Conservation (phyloP, 1,140 invertebrate species). For the Dysdera silvatica region DNA sequence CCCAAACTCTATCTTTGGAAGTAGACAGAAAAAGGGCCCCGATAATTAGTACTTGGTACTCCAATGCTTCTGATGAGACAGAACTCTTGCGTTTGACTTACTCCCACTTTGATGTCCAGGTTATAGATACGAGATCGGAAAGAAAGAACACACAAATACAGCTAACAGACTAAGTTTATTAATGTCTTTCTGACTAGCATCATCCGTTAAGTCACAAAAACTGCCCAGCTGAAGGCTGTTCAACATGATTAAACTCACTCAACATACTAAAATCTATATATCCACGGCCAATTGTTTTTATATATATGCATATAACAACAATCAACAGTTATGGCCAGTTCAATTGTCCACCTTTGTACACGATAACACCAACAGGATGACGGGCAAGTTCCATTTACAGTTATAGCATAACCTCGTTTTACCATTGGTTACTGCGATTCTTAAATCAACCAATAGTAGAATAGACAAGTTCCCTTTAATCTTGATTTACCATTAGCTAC, state of each 20-base stretch:
- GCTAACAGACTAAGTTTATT: constrained; percentile 28
- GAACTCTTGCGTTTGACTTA: too few species aligned
- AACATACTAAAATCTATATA: constrained; percentile 29
- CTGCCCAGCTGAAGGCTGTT: constrained; percentile 29
- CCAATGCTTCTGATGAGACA: too few species aligned
- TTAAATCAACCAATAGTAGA: constrained; percentile 13
- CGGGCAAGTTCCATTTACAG: constrained; percentile 13
- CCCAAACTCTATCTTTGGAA: too few species aligned
- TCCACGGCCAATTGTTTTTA: too few species aligned
- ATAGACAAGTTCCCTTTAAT: too few species aligned
- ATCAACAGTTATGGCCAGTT: constrained; percentile 18
- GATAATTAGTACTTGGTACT: too few species aligned
- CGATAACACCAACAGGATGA: constrained; percentile 4
- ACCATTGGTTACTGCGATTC: constrained; percentile 17
- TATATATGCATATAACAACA: constrained; percentile 30
- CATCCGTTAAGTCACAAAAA: constrained; percentile 27
- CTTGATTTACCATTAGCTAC: too few species aligned
- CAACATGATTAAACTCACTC: constrained; percentile 25
- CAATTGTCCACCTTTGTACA: constrained; percentile 12
- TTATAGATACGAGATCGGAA: too few species aligned
- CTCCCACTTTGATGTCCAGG: too few species aligned
- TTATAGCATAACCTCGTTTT: background rate
- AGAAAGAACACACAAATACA: too few species aligned
- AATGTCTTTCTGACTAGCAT: constrained; percentile 26
- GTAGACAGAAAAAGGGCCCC: too few species aligned